Percentiles rank a stretch among this genome's conserved stretches.
Conservation (phyloP, 2,888 invertebrate genomes). For the Amphipoea oculea region DNA sequence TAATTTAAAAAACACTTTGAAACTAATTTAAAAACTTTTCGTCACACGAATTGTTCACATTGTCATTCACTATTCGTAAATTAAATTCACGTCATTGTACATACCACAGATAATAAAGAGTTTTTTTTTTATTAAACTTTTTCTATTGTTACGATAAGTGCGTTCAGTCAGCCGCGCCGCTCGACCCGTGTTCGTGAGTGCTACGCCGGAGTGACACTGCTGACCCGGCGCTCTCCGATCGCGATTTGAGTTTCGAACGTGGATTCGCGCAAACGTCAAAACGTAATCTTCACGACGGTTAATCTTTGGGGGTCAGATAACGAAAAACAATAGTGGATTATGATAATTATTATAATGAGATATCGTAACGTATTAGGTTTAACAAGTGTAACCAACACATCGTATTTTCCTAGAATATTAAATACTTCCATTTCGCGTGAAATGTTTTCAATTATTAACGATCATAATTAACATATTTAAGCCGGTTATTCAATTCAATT, state of each 20-base stretch:
- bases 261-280: constrained; percentile 71
- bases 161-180: constrained; percentile 41
- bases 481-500: not conserved
- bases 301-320: constrained; percentile 38
- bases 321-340: constrained; percentile 12
- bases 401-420: not conserved
- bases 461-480: not conserved
- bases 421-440: not conserved
- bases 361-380: constrained; percentile 14
- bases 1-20: constrained; percentile 46
- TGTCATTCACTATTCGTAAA: constrained; percentile 27
- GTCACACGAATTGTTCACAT: constrained; percentile 46
- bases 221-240: constrained; percentile 70
- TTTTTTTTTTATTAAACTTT: constrained; percentile 50
- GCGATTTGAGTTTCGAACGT: constrained; percentile 71
- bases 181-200: constrained; percentile 67
- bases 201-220: constrained; percentile 73
- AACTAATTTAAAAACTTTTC: constrained; percentile 53
- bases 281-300: constrained; percentile 47
- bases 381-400: not conserved
- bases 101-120: constrained; percentile 25
- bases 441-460: not conserved
- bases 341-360: constrained; percentile 33
- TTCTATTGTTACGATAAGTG: constrained; percentile 51
- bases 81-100: constrained; percentile 35